Evolutionary conservation across 2,888 invertebrate species (phyloP), one percentile per base, ranked within the genome.

Genomic region (Rhagium mordax): DNA sequence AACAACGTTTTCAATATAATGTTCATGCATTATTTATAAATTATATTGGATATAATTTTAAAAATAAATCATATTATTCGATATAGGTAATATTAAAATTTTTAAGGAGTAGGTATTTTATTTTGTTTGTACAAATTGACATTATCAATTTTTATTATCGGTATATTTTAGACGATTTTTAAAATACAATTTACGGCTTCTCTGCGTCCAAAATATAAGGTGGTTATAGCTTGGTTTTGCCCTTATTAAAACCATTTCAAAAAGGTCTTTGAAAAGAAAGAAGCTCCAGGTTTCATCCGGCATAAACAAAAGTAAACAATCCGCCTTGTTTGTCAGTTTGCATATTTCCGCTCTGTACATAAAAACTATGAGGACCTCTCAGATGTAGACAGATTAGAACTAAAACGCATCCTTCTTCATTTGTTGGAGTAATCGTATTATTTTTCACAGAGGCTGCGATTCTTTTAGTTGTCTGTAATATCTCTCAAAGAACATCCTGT

Each of bases 201-300:
- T 41, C n/a, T 47, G 7, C 16, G 21, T 29, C n/a, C 41, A 18
- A 6, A 47, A 47, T 41, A n/a, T 61, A 53, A 53, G 20, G 29
- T 33, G 41, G 33, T 65, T 29, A 65, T 33, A 1, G 7, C 18
- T 48, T 20, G 15, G 33, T 8, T n/a, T n/a, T 3, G 18, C 41
- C 41, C 16, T 47, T 21, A 41, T 49, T 64, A 21, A 27, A 24
- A 21, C 6, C 48, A 27, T 41, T 66, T 57, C 16, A 57, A 53
- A 29, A 21, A 21, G 20, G 13, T 33, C 15, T 41, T 33, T 18
- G 71, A 70, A 76, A 71, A 74, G 78, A 78, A 75, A 80, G 77
- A 74, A 70, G 76, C 78, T 78, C 74, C 76, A 72, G 64, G 55
- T 72, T 71, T 78, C 82, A 82, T 83, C 83, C 83, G 82, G 82